phyloP scores from a whole-genome alignment of 2,888 invertebrate genomes.

The Eledone cirrhosa region DNA sequence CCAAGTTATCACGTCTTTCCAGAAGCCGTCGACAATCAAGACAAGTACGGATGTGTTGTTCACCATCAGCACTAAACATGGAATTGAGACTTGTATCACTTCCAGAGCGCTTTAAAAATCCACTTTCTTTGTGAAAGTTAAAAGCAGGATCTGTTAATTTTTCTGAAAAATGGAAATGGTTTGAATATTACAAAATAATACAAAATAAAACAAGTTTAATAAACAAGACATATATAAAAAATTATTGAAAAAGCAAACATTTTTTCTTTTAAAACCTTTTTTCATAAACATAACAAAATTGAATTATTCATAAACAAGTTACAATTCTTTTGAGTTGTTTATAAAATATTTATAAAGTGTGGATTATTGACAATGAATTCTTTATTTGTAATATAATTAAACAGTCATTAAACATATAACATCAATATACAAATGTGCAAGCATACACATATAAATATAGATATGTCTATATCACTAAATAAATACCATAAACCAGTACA shows the following conservation, averaged over 20 bases:
- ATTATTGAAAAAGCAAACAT: neutral
- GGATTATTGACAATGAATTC: too few species aligned
- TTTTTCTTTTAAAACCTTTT: neutral
- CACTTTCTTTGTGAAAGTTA: constrained; percentile 52
- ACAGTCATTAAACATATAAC: too few species aligned
- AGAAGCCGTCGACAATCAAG: constrained; percentile 72
- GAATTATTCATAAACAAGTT: constrained; percentile 16
- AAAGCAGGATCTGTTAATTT: constrained; percentile 72
- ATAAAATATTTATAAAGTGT: too few species aligned
- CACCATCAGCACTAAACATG: constrained; percentile 73
- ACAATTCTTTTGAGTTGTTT: neutral
- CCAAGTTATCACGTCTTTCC: constrained; percentile 80
- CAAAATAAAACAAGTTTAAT: too few species aligned
- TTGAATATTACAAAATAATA: neutral
- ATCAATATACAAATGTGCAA: too few species aligned
- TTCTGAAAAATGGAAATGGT: constrained; percentile 62
- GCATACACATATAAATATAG: too few species aligned
- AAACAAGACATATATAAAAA: neutral
- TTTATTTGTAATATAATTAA: too few species aligned
- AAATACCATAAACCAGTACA: constrained; percentile 38
- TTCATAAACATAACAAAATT: neutral
- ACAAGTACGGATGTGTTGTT: constrained; percentile 69
- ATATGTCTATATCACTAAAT: neutral
- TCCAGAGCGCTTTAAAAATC: constrained; percentile 65
- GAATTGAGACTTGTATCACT: constrained; percentile 71